Percentiles rank a stretch among this genome's conserved stretches.
Conservation (phyloP, 2,113 vertebrate genomes). For the Megaceryle maxima region DNA sequence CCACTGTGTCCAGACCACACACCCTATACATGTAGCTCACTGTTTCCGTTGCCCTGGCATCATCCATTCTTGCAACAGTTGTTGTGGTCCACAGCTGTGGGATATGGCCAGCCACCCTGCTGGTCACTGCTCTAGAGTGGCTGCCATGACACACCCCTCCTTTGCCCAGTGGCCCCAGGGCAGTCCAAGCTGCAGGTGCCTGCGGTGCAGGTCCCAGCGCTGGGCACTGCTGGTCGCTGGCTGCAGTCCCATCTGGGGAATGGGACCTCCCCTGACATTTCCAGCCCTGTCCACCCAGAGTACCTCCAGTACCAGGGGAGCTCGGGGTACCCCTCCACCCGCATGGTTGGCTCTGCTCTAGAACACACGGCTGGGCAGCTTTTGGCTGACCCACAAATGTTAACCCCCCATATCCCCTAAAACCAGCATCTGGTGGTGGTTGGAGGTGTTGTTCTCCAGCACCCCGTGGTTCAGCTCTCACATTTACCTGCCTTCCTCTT, state of each 20-base stretch:
- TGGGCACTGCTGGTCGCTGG: rapidly evolving
- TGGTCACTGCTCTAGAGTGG: not conserved
- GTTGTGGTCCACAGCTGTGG: not conserved
- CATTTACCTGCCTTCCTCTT: not conserved
- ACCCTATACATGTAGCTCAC: rapidly evolving
- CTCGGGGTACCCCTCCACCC: not conserved
- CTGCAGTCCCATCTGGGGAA: not conserved
- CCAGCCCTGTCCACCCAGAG: not conserved
- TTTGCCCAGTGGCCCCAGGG: not conserved
- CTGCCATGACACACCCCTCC: rapidly evolving
- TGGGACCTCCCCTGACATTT: not conserved
- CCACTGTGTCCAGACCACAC: rapidly evolving
- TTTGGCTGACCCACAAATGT: not conserved
- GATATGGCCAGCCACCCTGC: not conserved
- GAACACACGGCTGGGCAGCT: not conserved
- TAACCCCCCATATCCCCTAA: not conserved
- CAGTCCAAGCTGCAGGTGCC: not conserved
- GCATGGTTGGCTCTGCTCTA: not conserved
- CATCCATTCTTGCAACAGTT: not conserved
- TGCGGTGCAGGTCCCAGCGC: not conserved
- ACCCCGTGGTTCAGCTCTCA: not conserved
- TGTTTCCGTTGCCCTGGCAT: rapidly evolving
- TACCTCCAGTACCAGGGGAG: not conserved
- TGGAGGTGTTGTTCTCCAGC: not conserved
- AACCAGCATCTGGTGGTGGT: not conserved